Percentiles rank a stretch among this genome's conserved stretches.
Conservation (phyloP, 1,140 invertebrate genomes). For the Mycetomoellerius zeteki region DNA sequence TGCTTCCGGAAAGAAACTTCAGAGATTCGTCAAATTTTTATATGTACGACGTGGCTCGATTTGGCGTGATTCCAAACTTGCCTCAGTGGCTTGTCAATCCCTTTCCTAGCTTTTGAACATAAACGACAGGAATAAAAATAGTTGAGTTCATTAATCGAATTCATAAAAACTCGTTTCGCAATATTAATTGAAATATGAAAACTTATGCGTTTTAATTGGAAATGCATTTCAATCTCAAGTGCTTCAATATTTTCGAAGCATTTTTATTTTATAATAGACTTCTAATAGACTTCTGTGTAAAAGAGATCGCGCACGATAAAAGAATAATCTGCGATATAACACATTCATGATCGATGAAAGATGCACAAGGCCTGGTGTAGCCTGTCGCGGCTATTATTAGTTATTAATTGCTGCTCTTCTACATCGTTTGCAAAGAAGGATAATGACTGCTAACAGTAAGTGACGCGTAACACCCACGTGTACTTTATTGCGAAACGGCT, state of each 20-base stretch:
- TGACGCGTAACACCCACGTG: conserved; percentile 7
- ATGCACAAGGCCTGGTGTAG: not conserved
- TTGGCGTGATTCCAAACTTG: conserved; percentile 78
- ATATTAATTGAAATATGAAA: not conserved
- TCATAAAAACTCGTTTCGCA: not conserved
- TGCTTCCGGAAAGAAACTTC: conserved; percentile 76
- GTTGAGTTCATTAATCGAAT: conserved; percentile 3
- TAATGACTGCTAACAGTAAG: conserved; percentile 27
- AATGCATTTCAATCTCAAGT: not conserved
- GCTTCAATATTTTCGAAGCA: not conserved
- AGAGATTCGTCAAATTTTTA: conserved; percentile 79
- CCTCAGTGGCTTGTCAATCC: conserved; percentile 59
- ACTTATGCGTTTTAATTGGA: not conserved
- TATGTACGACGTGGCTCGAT: conserved; percentile 63
- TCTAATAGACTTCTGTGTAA: not conserved
- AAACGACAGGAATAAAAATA: not conserved
- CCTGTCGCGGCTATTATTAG: conserved; percentile 51
- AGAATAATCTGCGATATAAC: conserved; percentile 14
- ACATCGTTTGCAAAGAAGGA: conserved; percentile 25
- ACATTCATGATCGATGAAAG: not conserved
- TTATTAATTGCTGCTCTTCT: conserved; percentile 31
- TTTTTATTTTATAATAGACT: not conserved
- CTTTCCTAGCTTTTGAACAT: conserved; percentile 36
- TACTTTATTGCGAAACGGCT: conserved; percentile 35
- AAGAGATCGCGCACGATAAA: not conserved